Evolutionary conservation across 30 jellyfish, hydroid and myxozoan species (phyloP), one percentile per base, ranked within the genome.

Genomic region (Pseudorhiza aurosa): DNA sequence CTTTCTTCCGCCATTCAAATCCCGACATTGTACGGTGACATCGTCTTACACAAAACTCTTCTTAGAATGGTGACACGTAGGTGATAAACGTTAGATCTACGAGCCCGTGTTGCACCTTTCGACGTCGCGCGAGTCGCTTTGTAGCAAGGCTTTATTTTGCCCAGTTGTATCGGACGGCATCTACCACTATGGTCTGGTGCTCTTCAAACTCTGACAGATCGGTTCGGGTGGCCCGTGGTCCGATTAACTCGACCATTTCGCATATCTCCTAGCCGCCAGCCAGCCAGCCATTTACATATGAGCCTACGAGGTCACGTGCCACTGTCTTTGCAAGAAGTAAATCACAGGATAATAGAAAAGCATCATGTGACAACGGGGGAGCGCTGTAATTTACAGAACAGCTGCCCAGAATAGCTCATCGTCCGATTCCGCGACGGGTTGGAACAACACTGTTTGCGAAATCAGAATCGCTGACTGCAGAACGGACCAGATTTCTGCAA

Each of bases 141-240:
- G 6, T 27, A n/a, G 82, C 32, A 32, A 33, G 24, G n/a, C 36
- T n/a, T 78, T 44, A 45, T 56, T 57, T 60, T 71, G 6, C 82
- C 65, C 80, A 78, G 75, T 22, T 46, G 1, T 8, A 33, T 17
- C 29, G 15, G 51, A 27, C 70, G 64, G 47, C 18, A 26, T 36
- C 62, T 46, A 7, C 8, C 33, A 22, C 37, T 57, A 29, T 21
- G 0, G 82, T 32, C 71, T 43, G 82, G 82, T 57, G 82, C 80
- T 46, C 90, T 78, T 78, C 82, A 78, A 78, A 62, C 82, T 78
- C 29, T 45, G 74, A 43, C 77, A 45, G 73, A 22, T 44, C 72
- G 43, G 58, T 42, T 77, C 62, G 89, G 81, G 89, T 58, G 81
- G 89, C 81, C 72, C 42, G 25, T 39, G 64, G 63, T 60, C 89